phyloP scores from a whole-genome alignment of 2,888 invertebrate genomes.

The Cloeon dipterum region DNA sequence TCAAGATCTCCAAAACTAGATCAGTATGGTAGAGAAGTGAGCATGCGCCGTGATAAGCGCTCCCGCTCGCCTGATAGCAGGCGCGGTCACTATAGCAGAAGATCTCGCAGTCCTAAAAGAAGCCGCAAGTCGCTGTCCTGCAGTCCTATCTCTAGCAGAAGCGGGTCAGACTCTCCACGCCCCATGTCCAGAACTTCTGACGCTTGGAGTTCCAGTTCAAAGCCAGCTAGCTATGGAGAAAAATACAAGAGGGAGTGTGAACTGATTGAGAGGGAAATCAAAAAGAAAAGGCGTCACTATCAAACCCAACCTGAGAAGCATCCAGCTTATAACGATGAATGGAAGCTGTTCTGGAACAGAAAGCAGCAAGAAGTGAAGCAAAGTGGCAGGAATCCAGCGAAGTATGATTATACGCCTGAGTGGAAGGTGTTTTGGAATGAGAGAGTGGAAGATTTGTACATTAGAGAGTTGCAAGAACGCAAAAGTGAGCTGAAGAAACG shows the following conservation, averaged over 20 bases:
- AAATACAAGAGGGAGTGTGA: slow-evolving; percentile 20
- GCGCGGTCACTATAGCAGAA: background rate
- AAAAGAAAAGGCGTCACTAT: slow-evolving; percentile 42
- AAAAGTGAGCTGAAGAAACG: slow-evolving; percentile 44
- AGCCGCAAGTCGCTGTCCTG: background rate
- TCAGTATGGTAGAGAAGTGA: too few relatives aligned
- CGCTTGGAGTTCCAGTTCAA: too few relatives aligned
- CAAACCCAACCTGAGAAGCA: slow-evolving; percentile 74
- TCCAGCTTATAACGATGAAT: slow-evolving; percentile 68
- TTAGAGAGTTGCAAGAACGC: slow-evolving; percentile 36
- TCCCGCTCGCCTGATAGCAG: background rate
- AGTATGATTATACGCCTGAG: slow-evolving; percentile 69
- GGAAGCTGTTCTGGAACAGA: slow-evolving; percentile 75
- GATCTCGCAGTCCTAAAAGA: background rate
- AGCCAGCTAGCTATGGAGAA: background rate
- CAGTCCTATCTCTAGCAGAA: too few relatives aligned
- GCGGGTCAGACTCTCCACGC: background rate
- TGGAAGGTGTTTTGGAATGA: slow-evolving; percentile 74
- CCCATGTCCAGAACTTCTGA: background rate
- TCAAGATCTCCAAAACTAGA: too few relatives aligned
- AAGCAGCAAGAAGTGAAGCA: slow-evolving; percentile 56
- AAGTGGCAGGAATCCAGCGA: slow-evolving; percentile 48
- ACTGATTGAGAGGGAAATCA: slow-evolving; percentile 30
- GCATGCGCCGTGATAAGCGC: too few relatives aligned
- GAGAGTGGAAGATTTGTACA: slow-evolving; percentile 55